Base-by-base conservation (phyloP, 2,113 vertebrate genomes). In the Epinephelus lanceolatus region DNA sequence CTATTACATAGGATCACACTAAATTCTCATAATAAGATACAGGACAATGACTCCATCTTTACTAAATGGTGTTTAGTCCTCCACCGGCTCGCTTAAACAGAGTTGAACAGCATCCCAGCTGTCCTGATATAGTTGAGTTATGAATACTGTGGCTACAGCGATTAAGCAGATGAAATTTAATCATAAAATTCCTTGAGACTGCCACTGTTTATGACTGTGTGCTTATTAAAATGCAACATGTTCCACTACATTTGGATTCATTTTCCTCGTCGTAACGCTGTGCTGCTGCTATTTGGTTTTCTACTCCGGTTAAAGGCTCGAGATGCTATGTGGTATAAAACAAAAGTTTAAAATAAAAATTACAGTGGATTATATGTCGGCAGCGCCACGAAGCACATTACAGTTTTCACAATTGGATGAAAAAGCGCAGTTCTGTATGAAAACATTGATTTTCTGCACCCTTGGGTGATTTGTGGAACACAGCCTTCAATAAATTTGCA, bases 151-250 rank as follows among this genome's bases (percentile, higher is more conserved):
- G 68, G 81, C 84, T 79, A 66, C 63, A 73, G 87, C 65, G 82
- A 92, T 90, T 90, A 90, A 91, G 85, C 81, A 84, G 88, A 89
- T 89, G 81, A 85, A 91, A 91, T 90, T 69, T 87, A 91, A 93
- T 88, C 75, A 85, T 92, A 92, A 70, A 83, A 80, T 86, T 71
- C 86, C 78, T 90, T 83, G 66, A 86, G 81, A 86, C 83, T 77
- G 83, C 72, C 76, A 57, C 70, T 79, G 72, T 92, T 92, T 92
- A 90, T 73, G 88, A 81, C 82, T 82, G 72, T 86, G 83, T 89
- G 88, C 80, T 89, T 88, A 91, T 94, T 92, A 88, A 93, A 90
- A 90, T 91, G 83, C 87, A 87, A 78, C 89, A 83, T 88, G 86
- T 91, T 90, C 77, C 71, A 57, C 85, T 78, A 86, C 83, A 84